Conservation (phyloP, 1,140 invertebrate species). For the Lineus longissimus region DNA sequence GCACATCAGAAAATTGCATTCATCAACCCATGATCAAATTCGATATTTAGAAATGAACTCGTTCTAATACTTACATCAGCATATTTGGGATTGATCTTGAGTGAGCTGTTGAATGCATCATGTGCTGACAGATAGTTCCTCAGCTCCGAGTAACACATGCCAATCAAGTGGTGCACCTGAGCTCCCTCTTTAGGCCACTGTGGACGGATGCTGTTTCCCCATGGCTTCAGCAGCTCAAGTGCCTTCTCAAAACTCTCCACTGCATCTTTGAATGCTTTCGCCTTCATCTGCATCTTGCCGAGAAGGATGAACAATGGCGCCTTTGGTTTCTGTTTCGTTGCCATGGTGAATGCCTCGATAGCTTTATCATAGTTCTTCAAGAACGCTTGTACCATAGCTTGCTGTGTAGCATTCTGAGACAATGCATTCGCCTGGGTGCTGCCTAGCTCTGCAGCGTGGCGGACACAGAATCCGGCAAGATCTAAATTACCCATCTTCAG, state of each 20-base stretch:
- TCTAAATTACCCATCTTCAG: conserved; percentile 47
- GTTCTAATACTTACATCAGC: conserved; percentile 45
- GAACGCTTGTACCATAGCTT: conserved; percentile 52
- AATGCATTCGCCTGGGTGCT: conserved; percentile 26
- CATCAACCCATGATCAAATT: background rate
- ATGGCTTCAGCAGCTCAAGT: conserved; percentile 26
- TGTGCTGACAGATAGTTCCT: conserved; percentile 36
- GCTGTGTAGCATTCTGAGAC: conserved; percentile 46
- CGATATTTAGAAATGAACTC: too few relatives aligned
- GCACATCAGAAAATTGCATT: conserved; percentile 4
- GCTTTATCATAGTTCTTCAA: conserved; percentile 54
- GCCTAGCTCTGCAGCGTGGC: conserved; percentile 41
- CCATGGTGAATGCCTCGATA: conserved; percentile 41
- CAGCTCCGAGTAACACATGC: conserved; percentile 49
- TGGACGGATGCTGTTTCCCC: background rate
- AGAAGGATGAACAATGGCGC: conserved; percentile 45
- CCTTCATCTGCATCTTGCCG: conserved; percentile 53
- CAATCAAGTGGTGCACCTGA: conserved; percentile 47
- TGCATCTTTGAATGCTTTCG: conserved; percentile 47
- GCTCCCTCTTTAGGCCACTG: conserved; percentile 30
- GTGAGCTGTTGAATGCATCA: conserved; percentile 47
- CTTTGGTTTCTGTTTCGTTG: conserved; percentile 35
- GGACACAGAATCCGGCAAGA: conserved; percentile 51
- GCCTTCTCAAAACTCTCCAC: conserved; percentile 44
- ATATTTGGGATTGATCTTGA: conserved; percentile 44